A percentile compares a stretch with the other conserved stretches of the same genome.
These are phyloP conservation scores for Mionectes macconnelli DNA, from an alignment of 2,113 vertebrate species.

Conservation along the genomic window DNA sequence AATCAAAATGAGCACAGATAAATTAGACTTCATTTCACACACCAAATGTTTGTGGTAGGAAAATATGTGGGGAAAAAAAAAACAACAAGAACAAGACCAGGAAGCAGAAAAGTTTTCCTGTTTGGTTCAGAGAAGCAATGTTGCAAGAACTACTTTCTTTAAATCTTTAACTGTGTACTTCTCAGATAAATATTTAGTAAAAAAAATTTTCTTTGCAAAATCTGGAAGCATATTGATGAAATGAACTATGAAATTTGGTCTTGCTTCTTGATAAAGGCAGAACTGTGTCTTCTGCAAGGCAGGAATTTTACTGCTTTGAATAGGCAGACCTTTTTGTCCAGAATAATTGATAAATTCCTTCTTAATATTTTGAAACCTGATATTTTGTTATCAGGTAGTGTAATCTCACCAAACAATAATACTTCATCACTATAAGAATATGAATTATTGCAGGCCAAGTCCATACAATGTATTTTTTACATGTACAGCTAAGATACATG, in stretches of 20 bases:
- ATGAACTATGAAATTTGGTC: background rate
- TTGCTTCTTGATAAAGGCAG: background rate
- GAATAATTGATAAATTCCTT: background rate
- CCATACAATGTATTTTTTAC: background rate
- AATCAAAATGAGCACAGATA: background rate
- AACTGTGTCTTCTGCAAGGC: background rate
- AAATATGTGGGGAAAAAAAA: background rate
- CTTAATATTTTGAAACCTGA: background rate
- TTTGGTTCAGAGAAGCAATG: background rate
- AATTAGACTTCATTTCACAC: background rate
- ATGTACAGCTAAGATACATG: background rate
- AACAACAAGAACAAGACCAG: too few relatives aligned
- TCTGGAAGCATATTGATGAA: background rate
- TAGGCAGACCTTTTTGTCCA: background rate
- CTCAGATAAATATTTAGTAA: background rate
- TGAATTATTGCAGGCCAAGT: background rate
- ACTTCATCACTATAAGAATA: background rate
- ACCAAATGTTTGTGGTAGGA: background rate
- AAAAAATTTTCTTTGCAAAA: background rate
- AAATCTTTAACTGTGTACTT: background rate
- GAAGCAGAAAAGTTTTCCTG: background rate
- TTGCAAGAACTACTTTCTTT: background rate
- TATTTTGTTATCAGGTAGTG: background rate
- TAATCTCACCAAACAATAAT: background rate
- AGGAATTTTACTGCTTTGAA: background rate